These are phyloP conservation scores for Dissostichus mawsoni DNA, from an alignment of 2,113 vertebrate species.

Conservation along the genomic window DNA sequence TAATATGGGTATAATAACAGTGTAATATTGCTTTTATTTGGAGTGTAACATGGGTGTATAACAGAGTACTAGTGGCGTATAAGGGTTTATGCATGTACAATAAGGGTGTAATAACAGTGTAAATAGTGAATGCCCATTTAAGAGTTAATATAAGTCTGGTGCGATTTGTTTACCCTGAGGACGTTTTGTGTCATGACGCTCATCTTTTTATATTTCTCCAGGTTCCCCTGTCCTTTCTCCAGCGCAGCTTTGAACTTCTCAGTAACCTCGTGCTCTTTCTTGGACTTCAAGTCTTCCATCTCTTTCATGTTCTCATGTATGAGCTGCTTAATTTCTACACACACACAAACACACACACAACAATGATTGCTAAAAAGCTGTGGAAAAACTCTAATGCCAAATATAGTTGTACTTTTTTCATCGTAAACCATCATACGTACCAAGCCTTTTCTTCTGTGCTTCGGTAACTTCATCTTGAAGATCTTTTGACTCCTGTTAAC, in stretches of 20 bases:
- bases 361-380: background rate
- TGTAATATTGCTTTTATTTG: too few species aligned
- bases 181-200: conserved; percentile 81
- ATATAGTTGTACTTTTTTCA: background rate
- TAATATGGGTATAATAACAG: too few species aligned
- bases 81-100: too few species aligned
- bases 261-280: conserved; percentile 71
- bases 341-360: too few species aligned
- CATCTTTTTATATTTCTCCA: conserved; percentile 82
- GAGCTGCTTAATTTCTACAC: conserved; percentile 76
- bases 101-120: too few species aligned
- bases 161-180: conserved; percentile 79
- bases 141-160: background rate
- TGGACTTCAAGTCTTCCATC: conserved; percentile 75
- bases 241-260: conserved; percentile 73
- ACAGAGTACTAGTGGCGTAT: too few species aligned
- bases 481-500: conserved; percentile 74
- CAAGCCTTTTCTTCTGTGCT: conserved; percentile 81
- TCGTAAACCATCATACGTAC: conserved; percentile 49
- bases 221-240: conserved; percentile 75
- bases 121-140: too few species aligned
- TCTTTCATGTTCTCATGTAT: conserved; percentile 79
- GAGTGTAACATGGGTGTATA: too few species aligned
- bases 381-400: background rate
- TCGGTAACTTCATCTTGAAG: conserved; percentile 81